A percentile compares a stretch with the other conserved stretches of the same genome.
Evolutionary conservation across 2,113 vertebrate species (phyloP).

Genomic region (Neolamprologus devosi): DNA sequence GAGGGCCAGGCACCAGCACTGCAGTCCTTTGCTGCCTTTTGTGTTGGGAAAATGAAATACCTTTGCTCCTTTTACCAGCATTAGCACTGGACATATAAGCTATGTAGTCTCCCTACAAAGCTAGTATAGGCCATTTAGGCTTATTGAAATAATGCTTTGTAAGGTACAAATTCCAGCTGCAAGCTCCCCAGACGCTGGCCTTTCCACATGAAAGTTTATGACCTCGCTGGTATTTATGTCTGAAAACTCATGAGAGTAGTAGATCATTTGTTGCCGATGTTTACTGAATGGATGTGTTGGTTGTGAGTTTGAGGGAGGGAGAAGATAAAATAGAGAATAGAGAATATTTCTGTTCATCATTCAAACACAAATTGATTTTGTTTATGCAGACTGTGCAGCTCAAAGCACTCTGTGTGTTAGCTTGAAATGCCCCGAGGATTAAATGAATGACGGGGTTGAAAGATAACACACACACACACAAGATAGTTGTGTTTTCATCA

Average conservation of each 20-base stretch:
- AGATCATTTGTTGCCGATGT: constrained; percentile 42
- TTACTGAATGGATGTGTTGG: constrained; percentile 23
- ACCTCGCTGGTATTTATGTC: constrained; percentile 54
- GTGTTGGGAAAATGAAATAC: constrained; percentile 28
- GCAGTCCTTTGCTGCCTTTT: not conserved
- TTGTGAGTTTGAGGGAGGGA: not conserved
- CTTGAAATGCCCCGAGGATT: constrained; percentile 5
- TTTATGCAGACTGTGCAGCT: not conserved
- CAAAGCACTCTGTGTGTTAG: not conserved
- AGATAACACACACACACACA: not conserved
- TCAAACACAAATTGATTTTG: constrained; percentile 14
- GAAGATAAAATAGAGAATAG: constrained; percentile 6
- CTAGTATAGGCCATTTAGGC: not conserved
- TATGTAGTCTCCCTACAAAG: not conserved
- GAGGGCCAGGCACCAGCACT: not conserved
- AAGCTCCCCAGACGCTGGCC: constrained; percentile 18
- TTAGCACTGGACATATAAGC: constrained; percentile 10
- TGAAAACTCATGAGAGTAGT: constrained; percentile 18
- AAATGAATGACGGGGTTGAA: constrained; percentile 16
- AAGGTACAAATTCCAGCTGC: not conserved
- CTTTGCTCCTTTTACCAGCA: not conserved
- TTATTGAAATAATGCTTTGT: constrained; percentile 17
- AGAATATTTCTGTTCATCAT: constrained; percentile 15
- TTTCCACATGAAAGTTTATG: constrained; percentile 40
- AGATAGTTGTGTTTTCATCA: not conserved